Base-by-base conservation (phyloP, 2,888 invertebrate species). In the Gerosis bhagava region DNA sequence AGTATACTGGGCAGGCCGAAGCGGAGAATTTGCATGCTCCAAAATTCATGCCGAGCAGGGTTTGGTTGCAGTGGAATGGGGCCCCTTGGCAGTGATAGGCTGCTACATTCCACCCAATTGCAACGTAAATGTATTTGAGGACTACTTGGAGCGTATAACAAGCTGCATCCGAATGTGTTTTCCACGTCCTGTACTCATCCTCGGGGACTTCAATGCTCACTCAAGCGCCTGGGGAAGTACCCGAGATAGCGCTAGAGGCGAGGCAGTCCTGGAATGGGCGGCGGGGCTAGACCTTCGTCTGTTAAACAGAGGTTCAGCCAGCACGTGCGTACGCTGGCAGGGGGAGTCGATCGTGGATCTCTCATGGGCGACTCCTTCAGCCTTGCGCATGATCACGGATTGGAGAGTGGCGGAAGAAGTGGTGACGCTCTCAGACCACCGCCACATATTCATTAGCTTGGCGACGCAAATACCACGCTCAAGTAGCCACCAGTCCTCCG, bases 281-380 rank as follows among this genome's bases (percentile, higher is more conserved):
- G 24, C 24, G 26, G n/a, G 37, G 17, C 37, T 13, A 16, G 13
- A 6, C 19, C 44, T 19, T 32, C 47, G 3, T 13, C 32, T 19
- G 25, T 2, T 54, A 46, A 49, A 15, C 45, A 12, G 51, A 48
- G 6, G 45, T 42, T 24, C 5, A n/a, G n/a, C n/a, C n/a, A n/a
- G n/a, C n/a, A n/a, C n/a, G n/a, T n/a, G n/a, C n/a, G n/a, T n/a
- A n/a, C n/a, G n/a, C n/a, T n/a, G n/a, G n/a, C n/a, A n/a, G n/a
- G n/a, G n/a, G n/a, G n/a, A n/a, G n/a, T n/a, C n/a, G n/a, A n/a
- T n/a, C n/a, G n/a, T n/a, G n/a, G n/a, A n/a, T n/a, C n/a, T n/a
- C n/a, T n/a, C n/a, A n/a, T n/a, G n/a, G n/a, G n/a, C n/a, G n/a
- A n/a, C n/a, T n/a, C n/a, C n/a, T n/a, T n/a, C n/a, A n/a, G n/a